These are phyloP conservation scores for Erinaceus europaeus DNA, from an alignment of 2,113 vertebrate species.

Conservation along the genomic window DNA sequence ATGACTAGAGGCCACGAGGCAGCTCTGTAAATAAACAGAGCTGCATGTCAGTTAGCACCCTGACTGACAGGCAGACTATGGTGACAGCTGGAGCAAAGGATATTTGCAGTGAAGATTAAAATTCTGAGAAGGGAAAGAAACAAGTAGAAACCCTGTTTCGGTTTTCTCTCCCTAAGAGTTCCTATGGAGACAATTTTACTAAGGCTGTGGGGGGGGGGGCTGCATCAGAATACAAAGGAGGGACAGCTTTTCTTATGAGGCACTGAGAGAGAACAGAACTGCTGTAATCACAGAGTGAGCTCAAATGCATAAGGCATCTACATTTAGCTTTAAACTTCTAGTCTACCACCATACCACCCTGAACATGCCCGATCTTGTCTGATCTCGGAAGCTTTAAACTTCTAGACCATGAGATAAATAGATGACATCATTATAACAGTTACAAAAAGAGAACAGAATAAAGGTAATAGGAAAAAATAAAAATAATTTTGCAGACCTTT, in stretches of 20 bases:
- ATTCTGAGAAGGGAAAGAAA: conserved; percentile 14
- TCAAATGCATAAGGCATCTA: conserved; percentile 20
- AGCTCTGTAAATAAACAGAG: conserved; percentile 48
- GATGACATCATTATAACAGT: background rate
- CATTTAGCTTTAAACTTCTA: background rate
- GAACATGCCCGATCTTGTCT: no score
- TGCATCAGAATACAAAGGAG: background rate
- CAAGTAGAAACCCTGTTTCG: background rate
- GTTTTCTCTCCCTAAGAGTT: background rate
- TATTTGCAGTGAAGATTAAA: background rate
- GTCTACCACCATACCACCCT: no score
- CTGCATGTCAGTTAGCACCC: conserved; percentile 21
- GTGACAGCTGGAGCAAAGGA: background rate
- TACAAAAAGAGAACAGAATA: background rate
- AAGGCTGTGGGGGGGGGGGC: background rate
- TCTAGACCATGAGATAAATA: background rate
- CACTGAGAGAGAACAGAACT: background rate
- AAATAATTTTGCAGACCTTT: conserved; percentile 19
- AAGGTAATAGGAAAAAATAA: background rate
- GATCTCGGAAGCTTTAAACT: background rate
- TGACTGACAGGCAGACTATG: conserved; percentile 2
- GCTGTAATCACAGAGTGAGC: background rate
- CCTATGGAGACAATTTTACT: background rate
- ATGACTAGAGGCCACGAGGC: conserved; percentile 73
- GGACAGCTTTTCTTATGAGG: background rate